Evolutionary conservation across 2,888 invertebrate genomes (phyloP).

Genomic region (Eupithecia dodoneata): DNA sequence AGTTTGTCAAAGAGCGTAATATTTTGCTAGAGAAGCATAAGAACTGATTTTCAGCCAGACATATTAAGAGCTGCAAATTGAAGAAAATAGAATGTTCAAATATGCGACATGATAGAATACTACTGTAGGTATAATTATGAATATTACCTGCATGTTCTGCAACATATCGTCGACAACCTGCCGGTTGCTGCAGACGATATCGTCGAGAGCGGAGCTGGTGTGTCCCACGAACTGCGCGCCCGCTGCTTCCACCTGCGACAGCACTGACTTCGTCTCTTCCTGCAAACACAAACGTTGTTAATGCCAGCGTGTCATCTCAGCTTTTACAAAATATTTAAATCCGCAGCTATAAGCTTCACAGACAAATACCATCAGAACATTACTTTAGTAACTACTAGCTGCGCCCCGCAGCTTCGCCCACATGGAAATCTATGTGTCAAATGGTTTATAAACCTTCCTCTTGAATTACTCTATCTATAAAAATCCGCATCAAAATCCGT

Average conservation of each 20-base stretch:
- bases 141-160: constrained; percentile 52
- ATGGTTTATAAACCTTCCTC: too few species aligned
- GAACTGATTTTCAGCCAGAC: too few species aligned
- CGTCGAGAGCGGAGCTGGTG: constrained; percentile 39
- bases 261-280: constrained; percentile 49
- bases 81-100: too few species aligned
- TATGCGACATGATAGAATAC: too few species aligned
- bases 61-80: too few species aligned
- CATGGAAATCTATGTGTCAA: too few species aligned
- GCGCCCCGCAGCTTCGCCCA: too few species aligned
- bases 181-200: constrained; percentile 43
- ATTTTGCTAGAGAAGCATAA: too few species aligned
- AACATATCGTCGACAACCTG: constrained; percentile 46
- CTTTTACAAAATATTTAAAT: neutral
- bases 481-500: too few species aligned
- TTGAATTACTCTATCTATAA: too few species aligned
- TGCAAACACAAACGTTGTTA: constrained; percentile 35
- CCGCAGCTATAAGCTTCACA: neutral
- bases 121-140: neutral
- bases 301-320: neutral
- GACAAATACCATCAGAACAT: neutral
- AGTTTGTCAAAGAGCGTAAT: too few species aligned
- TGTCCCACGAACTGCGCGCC: constrained; percentile 39
- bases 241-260: constrained; percentile 42
- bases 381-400: too few species aligned